Base-by-base conservation (phyloP, 2,113 vertebrate genomes). In the Xiphias gladius region DNA sequence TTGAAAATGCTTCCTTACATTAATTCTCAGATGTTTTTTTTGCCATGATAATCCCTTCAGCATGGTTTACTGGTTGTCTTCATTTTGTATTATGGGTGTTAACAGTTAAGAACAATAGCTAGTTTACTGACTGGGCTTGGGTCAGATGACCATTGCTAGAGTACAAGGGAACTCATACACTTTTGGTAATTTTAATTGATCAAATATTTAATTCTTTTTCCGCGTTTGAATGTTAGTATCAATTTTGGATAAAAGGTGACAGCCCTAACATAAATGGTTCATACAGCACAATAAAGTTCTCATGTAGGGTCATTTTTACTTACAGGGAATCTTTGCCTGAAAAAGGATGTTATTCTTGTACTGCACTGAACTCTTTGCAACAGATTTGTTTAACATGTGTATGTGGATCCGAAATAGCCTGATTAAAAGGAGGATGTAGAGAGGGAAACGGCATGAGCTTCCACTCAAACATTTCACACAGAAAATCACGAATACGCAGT, bases 401-500 rank as follows among this genome's bases (percentile, higher is more conserved):
- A 35, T 76, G 37, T 20, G 35, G 28, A 37, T 39, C 59, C 24
- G 41, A 37, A 69, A 85, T 55, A 32, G 62, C 28, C 57, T 74
- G 67, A 80, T 80, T 87, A 76, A 69, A 70, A 74, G 69, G 79
- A 79, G 32, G 55, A 76, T 74, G 63, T 22, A 66, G 41, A 55
- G 65, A 78, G 28, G 19, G 64, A 62, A 76, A 46, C 48, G 54
- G 50, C 57, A 71, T 19, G 73, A 79, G 68, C 48, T 61, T 71
- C 64, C 30, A 63, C 32, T 48, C 7, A 1, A 66, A 77, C 52
- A 69, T 80, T 79, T 72, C 71, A 57, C 57, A 52, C 69, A 79
- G 66, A 86, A 86, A 71, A 83, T 80, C 83, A 66, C 50, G 19
- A 80, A 52, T 67, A 85, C n/a, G 54, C 71, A 48, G 58, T 78